Evolutionary conservation across 2,797 vertebrate species (phyloP).

Genomic region (Typhlichthys subterraneus): DNA sequence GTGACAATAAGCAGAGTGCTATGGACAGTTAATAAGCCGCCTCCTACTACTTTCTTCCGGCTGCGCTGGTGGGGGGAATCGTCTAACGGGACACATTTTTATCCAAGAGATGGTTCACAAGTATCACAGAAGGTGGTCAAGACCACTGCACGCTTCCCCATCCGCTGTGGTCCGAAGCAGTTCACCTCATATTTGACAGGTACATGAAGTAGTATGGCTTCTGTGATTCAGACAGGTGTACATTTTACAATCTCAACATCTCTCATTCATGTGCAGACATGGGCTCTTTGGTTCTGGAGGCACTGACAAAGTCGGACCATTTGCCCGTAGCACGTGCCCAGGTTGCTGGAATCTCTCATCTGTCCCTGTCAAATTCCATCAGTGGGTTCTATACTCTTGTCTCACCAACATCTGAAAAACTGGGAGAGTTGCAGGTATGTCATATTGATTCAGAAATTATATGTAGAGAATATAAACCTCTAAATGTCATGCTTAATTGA

Average conservation of each 20-base stretch:
- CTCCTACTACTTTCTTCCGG: conserved; percentile 75
- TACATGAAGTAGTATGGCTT: conserved; percentile 45
- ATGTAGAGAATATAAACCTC: not conserved
- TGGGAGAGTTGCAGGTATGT: conserved; percentile 92
- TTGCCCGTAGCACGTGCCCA: conserved; percentile 86
- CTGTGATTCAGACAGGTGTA: not conserved
- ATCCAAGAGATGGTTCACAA: conserved; percentile 78
- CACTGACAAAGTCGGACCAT: conserved; percentile 85
- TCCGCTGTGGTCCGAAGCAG: conserved; percentile 91
- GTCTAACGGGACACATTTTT: conserved; percentile 84
- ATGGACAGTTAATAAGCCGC: conserved; percentile 84
- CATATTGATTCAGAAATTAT: not conserved
- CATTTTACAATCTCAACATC: not conserved
- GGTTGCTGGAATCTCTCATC: conserved; percentile 81
- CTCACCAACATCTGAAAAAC: conserved; percentile 88
- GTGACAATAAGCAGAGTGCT: conserved; percentile 82
- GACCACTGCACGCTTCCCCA: conserved; percentile 84
- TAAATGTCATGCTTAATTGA: not conserved
- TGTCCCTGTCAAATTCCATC: conserved; percentile 86
- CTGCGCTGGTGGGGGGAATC: conserved; percentile 96
- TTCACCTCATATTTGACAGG: conserved; percentile 92
- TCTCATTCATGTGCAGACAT: conserved; percentile 83
- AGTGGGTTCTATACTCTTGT: conserved; percentile 86
- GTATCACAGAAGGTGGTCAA: conserved; percentile 77
- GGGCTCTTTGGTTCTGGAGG: conserved; percentile 88